Conservation (phyloP, 2,797 vertebrate genomes). For the Rhinella marina region DNA sequence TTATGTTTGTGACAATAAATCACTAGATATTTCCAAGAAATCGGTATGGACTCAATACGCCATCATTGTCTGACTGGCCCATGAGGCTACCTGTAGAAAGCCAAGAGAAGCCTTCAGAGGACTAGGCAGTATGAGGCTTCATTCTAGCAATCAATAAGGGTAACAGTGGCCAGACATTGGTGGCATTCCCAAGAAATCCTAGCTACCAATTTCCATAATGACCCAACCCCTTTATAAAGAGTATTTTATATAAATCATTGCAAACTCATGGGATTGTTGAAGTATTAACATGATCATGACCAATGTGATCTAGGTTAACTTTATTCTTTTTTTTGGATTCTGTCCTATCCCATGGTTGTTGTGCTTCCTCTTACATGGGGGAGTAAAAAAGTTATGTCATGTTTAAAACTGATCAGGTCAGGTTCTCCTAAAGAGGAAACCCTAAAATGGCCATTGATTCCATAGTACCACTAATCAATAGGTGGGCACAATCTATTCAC, state of each 20-base stretch:
- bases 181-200: background rate
- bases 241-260: background rate
- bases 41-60: background rate
- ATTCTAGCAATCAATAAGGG: background rate
- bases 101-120: background rate
- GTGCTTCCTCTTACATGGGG: background rate
- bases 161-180: background rate
- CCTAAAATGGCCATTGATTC: background rate
- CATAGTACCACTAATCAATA: background rate
- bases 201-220: background rate
- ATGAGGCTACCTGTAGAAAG: background rate
- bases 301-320: background rate
- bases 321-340: background rate
- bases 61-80: background rate
- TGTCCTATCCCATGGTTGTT: background rate
- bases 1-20: background rate
- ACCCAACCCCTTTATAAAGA: too few species aligned
- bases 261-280: background rate
- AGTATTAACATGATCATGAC: background rate
- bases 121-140: background rate
- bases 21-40: background rate
- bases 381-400: background rate
- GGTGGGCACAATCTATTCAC: background rate
- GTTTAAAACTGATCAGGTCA: background rate
- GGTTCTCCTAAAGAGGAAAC: background rate